Evolutionary conservation across 2,888 invertebrate genomes (phyloP).

Genomic region (Boloria selene): DNA sequence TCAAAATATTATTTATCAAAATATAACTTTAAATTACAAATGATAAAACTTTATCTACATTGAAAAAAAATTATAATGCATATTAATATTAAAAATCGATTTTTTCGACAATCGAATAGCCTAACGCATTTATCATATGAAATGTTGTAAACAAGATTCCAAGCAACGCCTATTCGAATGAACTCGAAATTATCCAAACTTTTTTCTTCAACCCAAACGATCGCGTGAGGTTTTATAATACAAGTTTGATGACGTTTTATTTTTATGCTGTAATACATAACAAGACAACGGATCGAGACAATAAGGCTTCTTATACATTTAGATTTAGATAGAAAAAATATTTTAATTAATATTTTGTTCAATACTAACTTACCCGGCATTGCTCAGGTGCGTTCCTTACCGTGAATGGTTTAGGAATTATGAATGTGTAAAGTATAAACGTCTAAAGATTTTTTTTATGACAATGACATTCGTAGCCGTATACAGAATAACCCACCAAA

Average conservation of each 20-base stretch:
- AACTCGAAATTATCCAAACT: slow-evolving; percentile 57
- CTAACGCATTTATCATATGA: slow-evolving; percentile 15
- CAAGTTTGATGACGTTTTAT: slow-evolving; percentile 71
- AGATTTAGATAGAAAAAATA: background rate
- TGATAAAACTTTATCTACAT: background rate
- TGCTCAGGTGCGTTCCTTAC: too few relatives aligned
- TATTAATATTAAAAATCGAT: slow-evolving; percentile 16
- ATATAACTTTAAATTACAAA: slow-evolving; percentile 2
- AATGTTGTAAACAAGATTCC: slow-evolving; percentile 33
- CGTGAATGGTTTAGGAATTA: too few relatives aligned
- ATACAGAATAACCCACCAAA: too few relatives aligned
- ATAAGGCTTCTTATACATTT: slow-evolving; percentile 51
- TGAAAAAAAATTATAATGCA: background rate
- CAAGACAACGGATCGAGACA: slow-evolving; percentile 77
- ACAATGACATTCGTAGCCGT: too few relatives aligned
- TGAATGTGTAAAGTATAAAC: too few relatives aligned
- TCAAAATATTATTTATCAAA: too few relatives aligned
- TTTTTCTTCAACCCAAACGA: slow-evolving; percentile 53
- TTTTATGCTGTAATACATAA: slow-evolving; percentile 58
- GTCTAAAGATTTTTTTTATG: too few relatives aligned
- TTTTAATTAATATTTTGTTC: too few relatives aligned
- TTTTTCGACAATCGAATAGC: slow-evolving; percentile 8
- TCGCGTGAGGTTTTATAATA: slow-evolving; percentile 74
- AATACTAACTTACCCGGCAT: too few relatives aligned
- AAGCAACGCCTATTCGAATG: slow-evolving; percentile 48